Conservation (phyloP, 2,113 vertebrate genomes). For the Cynocephalus volans region DNA sequence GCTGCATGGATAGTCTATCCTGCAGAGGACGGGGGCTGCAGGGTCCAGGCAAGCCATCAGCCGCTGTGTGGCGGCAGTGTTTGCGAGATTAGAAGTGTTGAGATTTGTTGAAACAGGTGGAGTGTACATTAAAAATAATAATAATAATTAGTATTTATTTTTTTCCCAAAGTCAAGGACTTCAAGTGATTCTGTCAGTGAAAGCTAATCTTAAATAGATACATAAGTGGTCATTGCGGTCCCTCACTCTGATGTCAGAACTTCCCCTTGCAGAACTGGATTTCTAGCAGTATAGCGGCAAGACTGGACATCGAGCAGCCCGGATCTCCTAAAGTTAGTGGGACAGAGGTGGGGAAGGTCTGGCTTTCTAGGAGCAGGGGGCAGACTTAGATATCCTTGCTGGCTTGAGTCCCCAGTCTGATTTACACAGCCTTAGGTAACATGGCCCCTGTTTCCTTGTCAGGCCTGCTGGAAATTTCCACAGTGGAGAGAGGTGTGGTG, state of each 20-base stretch:
- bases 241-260: neutral
- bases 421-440: neutral
- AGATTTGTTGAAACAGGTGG: neutral
- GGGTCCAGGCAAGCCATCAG: neutral
- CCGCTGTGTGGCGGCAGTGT: neutral
- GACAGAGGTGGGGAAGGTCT: neutral
- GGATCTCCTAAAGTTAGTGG: neutral
- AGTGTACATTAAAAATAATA: neutral
- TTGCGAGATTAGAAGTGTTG: neutral
- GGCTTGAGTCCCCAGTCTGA: no score
- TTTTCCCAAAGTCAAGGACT: neutral
- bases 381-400: neutral
- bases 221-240: neutral
- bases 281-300: neutral
- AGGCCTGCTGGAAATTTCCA: constrained; percentile 98
- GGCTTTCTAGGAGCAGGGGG: neutral
- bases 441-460: constrained; percentile 74
- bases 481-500: constrained; percentile 97
- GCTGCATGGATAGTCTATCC: neutral
- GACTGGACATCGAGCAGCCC: neutral
- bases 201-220: neutral
- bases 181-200: neutral
- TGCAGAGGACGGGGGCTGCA: neutral
- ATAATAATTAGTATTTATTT: neutral
- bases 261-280: neutral